phyloP scores from a whole-genome alignment of 2,888 invertebrate species.

The Deroplatys truncata region DNA sequence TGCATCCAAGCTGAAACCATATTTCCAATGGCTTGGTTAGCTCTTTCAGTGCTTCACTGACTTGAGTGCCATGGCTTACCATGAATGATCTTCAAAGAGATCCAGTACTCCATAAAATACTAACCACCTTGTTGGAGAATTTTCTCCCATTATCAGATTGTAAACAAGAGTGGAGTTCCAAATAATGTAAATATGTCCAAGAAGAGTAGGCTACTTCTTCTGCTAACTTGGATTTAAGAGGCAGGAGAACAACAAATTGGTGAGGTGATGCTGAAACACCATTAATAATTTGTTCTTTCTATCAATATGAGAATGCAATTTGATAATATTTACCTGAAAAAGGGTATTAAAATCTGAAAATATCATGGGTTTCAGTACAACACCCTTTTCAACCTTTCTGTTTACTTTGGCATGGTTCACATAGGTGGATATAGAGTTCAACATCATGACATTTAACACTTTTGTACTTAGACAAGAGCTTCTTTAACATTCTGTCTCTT shows the following conservation, averaged over 20 bases:
- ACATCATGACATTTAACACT: slow-evolving; percentile 31
- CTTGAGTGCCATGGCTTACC: no score
- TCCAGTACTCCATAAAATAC: not conserved
- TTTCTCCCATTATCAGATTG: slow-evolving; percentile 31
- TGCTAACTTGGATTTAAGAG: slow-evolving; percentile 39
- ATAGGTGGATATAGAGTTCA: no score
- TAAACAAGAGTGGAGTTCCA: slow-evolving; percentile 20
- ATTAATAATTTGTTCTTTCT: no score
- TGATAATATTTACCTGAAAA: slow-evolving; percentile 38
- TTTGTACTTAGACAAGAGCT: slow-evolving; percentile 34
- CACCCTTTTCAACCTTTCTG: slow-evolving; percentile 34
- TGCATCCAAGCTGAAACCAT: not conserved
- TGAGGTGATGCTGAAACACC: slow-evolving; percentile 41
- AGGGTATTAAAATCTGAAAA: slow-evolving; percentile 28
- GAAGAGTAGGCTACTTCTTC: slow-evolving; percentile 40
- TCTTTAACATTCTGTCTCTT: slow-evolving; percentile 34
- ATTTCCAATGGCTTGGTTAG: slow-evolving; percentile 1
- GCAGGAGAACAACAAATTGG: slow-evolving; percentile 41
- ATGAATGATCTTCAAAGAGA: not conserved
- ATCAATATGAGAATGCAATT: no score
- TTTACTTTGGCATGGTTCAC: slow-evolving; percentile 33
- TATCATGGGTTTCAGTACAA: slow-evolving; percentile 36
- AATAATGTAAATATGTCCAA: slow-evolving; percentile 39
- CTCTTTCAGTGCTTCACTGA: not conserved
- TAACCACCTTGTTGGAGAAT: not conserved